A percentile compares a stretch with the other conserved stretches of the same genome.
These are phyloP conservation scores for Pyrrhosoma nymphula DNA, from an alignment of 2,888 invertebrate species.

Conservation along the genomic window DNA sequence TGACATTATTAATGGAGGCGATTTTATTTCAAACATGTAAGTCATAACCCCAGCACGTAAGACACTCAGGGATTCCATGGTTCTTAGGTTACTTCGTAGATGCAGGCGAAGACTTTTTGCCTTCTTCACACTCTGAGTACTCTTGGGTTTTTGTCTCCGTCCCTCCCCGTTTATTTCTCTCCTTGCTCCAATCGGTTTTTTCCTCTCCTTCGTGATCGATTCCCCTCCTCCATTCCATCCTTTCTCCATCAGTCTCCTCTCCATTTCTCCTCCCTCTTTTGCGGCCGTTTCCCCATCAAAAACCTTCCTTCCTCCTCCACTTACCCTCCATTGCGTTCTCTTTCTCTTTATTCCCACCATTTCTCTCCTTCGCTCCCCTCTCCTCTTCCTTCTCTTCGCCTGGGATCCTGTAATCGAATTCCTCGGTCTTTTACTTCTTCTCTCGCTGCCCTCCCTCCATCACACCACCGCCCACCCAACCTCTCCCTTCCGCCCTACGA, in stretches of 20 bases:
- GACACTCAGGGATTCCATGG: no score
- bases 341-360: neutral
- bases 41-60: no score
- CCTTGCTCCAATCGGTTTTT: neutral
- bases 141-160: neutral
- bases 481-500: slow-evolving; percentile 41
- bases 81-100: no score
- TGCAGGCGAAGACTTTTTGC: no score
- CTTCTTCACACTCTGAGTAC: neutral
- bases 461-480: neutral
- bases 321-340: no score
- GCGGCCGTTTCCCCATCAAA: neutral
- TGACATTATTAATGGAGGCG: no score
- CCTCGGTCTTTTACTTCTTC: slow-evolving; percentile 26
- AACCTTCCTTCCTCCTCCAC: neutral
- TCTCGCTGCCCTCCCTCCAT: neutral
- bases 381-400: neutral
- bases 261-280: neutral
- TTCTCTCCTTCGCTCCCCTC: neutral
- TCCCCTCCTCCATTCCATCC: neutral
- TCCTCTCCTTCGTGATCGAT: neutral
- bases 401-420: slow-evolving; percentile 14
- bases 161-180: neutral
- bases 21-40: no score
- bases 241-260: neutral